These are phyloP conservation scores for Bolborhynchus lineola DNA, from an alignment of 2,113 vertebrate genomes.

Conservation along the genomic window DNA sequence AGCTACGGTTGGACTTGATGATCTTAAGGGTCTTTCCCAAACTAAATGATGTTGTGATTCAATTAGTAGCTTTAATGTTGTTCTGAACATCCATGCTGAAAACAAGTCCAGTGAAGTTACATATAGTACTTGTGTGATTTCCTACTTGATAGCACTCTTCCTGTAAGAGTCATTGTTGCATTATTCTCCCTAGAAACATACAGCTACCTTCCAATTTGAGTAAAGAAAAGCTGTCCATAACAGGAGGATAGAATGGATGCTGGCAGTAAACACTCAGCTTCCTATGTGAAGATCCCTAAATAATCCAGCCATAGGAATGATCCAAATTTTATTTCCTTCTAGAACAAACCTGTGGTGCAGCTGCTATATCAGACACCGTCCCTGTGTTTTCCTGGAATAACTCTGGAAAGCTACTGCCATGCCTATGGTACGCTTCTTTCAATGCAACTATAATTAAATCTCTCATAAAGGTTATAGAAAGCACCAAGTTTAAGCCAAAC, in stretches of 20 bases:
- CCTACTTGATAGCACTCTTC: background rate
- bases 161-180: background rate
- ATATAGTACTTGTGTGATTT: background rate
- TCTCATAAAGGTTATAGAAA: background rate
- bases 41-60: background rate
- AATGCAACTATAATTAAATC: background rate
- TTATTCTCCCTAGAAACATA: background rate
- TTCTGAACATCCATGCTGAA: background rate
- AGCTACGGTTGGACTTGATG: fast-evolving
- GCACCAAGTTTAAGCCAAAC: background rate
- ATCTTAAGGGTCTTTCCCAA: background rate
- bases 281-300: background rate
- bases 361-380: background rate
- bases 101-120: background rate
- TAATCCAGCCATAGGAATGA: background rate
- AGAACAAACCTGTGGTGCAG: background rate
- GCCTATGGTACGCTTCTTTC: background rate
- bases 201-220: fast-evolving
- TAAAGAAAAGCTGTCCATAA: background rate
- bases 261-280: background rate
- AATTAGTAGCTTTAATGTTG: background rate
- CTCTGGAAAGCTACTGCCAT: background rate
- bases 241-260: background rate
- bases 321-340: background rate
- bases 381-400: background rate